These are phyloP conservation scores for Corythoichthys haematopterus DNA, from an alignment of 2,113 vertebrate genomes.

Conservation along the genomic window DNA sequence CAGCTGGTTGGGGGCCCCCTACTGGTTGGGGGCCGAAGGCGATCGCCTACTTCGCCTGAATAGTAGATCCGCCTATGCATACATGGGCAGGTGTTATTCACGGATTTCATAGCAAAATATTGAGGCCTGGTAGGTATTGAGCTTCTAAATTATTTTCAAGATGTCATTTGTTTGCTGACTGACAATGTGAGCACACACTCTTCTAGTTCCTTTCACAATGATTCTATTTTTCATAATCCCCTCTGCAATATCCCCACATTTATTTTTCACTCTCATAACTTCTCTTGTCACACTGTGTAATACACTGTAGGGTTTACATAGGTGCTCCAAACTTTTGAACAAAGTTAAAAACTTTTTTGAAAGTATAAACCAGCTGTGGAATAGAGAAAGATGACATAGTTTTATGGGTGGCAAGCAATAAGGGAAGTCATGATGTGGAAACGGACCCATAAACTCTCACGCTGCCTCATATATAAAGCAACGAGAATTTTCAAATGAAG, in stretches of 20 bases:
- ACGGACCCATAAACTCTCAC: background rate
- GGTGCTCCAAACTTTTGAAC: background rate
- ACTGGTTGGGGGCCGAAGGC: too few species aligned
- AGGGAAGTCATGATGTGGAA: background rate
- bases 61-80: too few species aligned
- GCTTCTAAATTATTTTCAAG: background rate
- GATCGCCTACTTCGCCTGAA: too few species aligned
- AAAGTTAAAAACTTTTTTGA: conserved; percentile 3
- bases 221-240: conserved; percentile 8
- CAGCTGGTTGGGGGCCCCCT: too few species aligned
- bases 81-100: background rate
- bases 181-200: background rate
- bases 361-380: background rate
- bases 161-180: background rate
- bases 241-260: background rate
- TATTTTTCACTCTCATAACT: conserved; percentile 10
- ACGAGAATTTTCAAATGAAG: background rate
- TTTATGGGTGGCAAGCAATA: background rate
- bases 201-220: background rate
- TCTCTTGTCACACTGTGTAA: conserved; percentile 11
- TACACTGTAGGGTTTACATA: conserved; percentile 7
- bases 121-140: background rate
- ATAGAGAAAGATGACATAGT: background rate
- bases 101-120: background rate
- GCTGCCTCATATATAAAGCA: background rate